A percentile compares a stretch with the other conserved stretches of the same genome.
These are phyloP conservation scores for Odontamblyopus rebecca DNA, from an alignment of 2,797 vertebrate genomes.

Conservation along the genomic window DNA sequence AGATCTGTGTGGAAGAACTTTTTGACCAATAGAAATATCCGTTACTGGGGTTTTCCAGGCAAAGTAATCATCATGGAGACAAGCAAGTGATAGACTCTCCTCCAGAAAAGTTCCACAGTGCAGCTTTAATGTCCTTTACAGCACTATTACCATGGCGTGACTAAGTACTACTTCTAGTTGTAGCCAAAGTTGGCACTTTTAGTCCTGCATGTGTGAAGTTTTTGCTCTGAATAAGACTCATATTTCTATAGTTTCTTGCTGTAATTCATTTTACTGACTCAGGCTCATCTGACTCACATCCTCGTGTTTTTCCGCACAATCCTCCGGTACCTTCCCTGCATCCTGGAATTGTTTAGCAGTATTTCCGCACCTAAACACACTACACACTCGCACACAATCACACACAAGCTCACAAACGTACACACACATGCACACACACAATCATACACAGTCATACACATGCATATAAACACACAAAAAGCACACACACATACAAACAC, in stretches of 20 bases:
- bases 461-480: not conserved
- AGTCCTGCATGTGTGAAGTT: not conserved
- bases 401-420: not conserved
- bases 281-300: constrained; percentile 31
- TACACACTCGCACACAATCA: not conserved
- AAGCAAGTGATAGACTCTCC: too few species aligned
- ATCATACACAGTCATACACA: too few species aligned
- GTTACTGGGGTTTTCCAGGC: too few species aligned
- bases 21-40: too few species aligned
- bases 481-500: not conserved
- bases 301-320: constrained; percentile 58
- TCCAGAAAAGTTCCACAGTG: too few species aligned
- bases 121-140: not conserved
- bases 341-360: constrained; percentile 73
- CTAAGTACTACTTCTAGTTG: too few species aligned
- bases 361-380: constrained; percentile 11
- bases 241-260: constrained; percentile 15
- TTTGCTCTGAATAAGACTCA: not conserved
- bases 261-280: constrained; percentile 27
- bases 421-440: not conserved
- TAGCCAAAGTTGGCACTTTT: too few species aligned
- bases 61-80: too few species aligned
- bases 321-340: constrained; percentile 41
- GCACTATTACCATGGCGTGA: not conserved
- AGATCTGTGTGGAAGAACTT: too few species aligned